A percentile compares a stretch with the other conserved stretches of the same genome.
These are phyloP conservation scores for Seriola quinqueradiata DNA, from an alignment of 2,113 vertebrate species.

Conservation along the genomic window DNA sequence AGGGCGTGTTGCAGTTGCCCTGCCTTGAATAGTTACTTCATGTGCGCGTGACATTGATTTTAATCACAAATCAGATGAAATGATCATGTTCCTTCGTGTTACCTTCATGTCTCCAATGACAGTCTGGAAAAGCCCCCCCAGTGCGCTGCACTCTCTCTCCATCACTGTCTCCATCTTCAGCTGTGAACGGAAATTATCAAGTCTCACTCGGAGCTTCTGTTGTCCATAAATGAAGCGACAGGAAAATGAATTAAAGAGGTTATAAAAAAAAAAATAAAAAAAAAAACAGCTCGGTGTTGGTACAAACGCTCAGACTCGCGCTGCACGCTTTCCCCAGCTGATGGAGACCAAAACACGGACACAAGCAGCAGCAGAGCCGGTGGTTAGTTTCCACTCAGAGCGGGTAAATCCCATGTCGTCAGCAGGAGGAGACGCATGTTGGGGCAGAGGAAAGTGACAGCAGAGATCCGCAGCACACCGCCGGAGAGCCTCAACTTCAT, in stretches of 20 bases:
- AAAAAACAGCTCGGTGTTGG: background rate
- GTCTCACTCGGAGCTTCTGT: conserved; percentile 28
- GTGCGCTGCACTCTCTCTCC: conserved; percentile 86
- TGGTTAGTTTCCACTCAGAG: conserved; percentile 9
- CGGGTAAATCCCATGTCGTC: conserved; percentile 52
- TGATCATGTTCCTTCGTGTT: conserved; percentile 2
- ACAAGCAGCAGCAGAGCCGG: conserved; percentile 37
- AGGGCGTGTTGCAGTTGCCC: background rate
- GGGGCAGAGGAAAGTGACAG: background rate
- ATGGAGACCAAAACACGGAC: conserved; percentile 36
- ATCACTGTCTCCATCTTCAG: conserved; percentile 83
- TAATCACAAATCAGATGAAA: background rate
- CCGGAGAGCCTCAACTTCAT: conserved; percentile 1
- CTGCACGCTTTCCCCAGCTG: conserved; percentile 49
- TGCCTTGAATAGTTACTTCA: too few relatives aligned
- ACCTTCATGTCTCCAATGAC: conserved; percentile 87
- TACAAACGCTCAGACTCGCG: conserved; percentile 11
- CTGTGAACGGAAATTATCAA: conserved; percentile 12
- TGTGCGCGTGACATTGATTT: fast-evolving
- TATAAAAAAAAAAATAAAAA: too few relatives aligned
- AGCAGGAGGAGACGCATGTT: conserved; percentile 34
- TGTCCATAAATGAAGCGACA: conserved; percentile 45
- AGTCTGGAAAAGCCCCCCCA: conserved; percentile 86
- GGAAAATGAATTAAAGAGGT: background rate
- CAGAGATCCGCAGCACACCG: background rate